Percentiles rank a stretch among this genome's conserved stretches.
These are phyloP conservation scores for Ormyrus labotus DNA, from an alignment of 2,888 invertebrate genomes.

Conservation along the genomic window DNA sequence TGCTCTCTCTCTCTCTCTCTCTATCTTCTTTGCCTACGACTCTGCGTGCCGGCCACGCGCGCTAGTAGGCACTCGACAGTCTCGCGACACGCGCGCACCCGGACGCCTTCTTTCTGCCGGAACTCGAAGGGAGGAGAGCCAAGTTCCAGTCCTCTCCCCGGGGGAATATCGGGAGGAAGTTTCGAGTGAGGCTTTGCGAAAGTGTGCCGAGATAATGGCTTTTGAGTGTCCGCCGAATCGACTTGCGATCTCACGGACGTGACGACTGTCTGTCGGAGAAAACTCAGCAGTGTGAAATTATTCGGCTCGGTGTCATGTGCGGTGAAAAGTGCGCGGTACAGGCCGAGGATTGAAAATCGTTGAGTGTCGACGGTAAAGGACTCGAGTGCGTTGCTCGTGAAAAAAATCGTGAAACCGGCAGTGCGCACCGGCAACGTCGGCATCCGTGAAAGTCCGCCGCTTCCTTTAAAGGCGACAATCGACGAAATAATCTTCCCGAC, in stretches of 20 bases:
- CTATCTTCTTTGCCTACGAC: slow-evolving; percentile 42
- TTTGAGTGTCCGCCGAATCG: too few species aligned
- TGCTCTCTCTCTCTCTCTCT: slow-evolving; percentile 28
- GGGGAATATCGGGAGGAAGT: too few species aligned
- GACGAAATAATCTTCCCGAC: not conserved
- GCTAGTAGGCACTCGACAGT: slow-evolving; percentile 40
- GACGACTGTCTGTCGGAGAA: too few species aligned
- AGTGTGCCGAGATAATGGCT: too few species aligned
- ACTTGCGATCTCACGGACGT: too few species aligned
- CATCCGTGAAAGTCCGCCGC: slow-evolving; percentile 14
- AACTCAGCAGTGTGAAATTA: too few species aligned
- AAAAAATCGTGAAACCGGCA: not conserved
- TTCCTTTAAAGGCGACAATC: slow-evolving; percentile 29
- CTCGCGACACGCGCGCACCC: slow-evolving; percentile 31
- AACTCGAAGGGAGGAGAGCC: too few species aligned
- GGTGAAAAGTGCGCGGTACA: slow-evolving; percentile 1
- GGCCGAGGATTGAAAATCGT: not conserved
- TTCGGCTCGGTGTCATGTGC: not conserved
- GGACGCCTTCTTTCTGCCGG: too few species aligned
- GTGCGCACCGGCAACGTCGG: not conserved
- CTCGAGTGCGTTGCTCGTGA: not conserved
- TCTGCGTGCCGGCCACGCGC: slow-evolving; percentile 44
- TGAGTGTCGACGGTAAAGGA: accelerated
- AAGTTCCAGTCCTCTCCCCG: too few species aligned
- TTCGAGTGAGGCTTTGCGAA: too few species aligned